Conservation (phyloP, 2,113 vertebrate species). For the Collichthys lucidus region DNA sequence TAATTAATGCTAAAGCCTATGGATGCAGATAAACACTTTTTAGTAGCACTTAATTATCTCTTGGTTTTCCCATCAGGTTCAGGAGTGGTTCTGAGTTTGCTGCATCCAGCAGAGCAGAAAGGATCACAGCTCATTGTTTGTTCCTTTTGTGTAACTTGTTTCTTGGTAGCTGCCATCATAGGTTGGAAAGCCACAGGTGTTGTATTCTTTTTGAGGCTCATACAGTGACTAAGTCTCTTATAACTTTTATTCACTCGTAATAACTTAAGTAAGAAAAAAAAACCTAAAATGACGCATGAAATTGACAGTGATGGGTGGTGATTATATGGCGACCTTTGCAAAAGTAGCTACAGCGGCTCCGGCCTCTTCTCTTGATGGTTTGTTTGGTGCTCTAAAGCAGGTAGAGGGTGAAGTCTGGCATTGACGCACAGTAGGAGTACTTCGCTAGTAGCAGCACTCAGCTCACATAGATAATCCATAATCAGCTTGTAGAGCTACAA, state of each 20-base stretch:
- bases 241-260: background rate
- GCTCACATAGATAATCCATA: constrained; percentile 34
- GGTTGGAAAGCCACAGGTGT: background rate
- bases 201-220: background rate
- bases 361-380: constrained; percentile 2
- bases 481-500: constrained; percentile 11
- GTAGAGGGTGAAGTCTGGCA: background rate
- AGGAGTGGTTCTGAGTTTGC: constrained; percentile 20
- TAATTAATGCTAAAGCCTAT: constrained; percentile 45
- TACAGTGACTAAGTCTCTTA: background rate
- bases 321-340: background rate
- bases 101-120: constrained; percentile 11
- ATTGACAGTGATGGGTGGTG: background rate
- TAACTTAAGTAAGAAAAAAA: background rate
- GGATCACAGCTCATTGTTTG: background rate
- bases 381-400: background rate
- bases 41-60: constrained; percentile 22
- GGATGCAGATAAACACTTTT: constrained; percentile 54
- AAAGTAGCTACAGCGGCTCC: background rate
- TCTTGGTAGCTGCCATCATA: background rate
- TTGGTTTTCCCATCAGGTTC: constrained; percentile 36
- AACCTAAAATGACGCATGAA: background rate
- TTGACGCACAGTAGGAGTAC: background rate
- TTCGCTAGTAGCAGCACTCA: background rate
- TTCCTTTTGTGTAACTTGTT: background rate